phyloP scores from a whole-genome alignment of 2,797 vertebrate genomes.

The Sebastes melanostomus region DNA sequence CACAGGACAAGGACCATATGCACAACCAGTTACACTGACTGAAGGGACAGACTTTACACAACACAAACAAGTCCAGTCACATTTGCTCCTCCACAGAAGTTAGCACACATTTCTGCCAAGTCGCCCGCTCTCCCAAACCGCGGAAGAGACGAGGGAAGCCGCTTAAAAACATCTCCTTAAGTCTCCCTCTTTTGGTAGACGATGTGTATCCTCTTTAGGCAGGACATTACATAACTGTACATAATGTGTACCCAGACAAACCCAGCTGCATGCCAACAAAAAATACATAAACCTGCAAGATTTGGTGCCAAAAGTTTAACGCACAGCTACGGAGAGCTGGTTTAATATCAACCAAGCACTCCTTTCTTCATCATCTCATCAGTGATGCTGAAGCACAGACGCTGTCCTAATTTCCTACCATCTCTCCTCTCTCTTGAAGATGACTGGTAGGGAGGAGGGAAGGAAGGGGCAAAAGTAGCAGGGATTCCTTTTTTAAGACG shows the following conservation, averaged over 20 bases:
- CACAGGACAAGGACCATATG: slow-evolving; percentile 49
- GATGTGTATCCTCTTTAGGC: slow-evolving; percentile 49
- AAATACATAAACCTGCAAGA: slow-evolving; percentile 15
- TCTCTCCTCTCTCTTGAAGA: slow-evolving; percentile 13
- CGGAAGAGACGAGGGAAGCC: slow-evolving; percentile 37
- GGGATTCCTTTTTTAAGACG: slow-evolving; percentile 1
- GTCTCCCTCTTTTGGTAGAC: slow-evolving; percentile 41
- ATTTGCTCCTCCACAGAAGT: neutral
- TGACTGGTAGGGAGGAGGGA: neutral
- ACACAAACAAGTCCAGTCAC: neutral
- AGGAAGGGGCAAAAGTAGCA: neutral
- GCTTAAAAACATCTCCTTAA: slow-evolving; percentile 54
- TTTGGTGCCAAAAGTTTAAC: slow-evolving; percentile 10
- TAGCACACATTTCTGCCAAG: slow-evolving; percentile 11
- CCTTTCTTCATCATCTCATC: slow-evolving; percentile 25
- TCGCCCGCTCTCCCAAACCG: neutral
- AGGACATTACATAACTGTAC: slow-evolving; percentile 44
- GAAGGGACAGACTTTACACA: neutral
- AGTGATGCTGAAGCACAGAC: slow-evolving; percentile 22
- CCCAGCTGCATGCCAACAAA: neutral
- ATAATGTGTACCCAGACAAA: neutral
- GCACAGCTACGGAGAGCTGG: neutral
- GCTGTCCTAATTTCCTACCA: slow-evolving; percentile 24
- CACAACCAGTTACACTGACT: slow-evolving; percentile 21
- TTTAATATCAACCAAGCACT: neutral